Base-by-base conservation (phyloP, 64 coral and sea anemone genomes). In the Dendrophyllia cribrosa region DNA sequence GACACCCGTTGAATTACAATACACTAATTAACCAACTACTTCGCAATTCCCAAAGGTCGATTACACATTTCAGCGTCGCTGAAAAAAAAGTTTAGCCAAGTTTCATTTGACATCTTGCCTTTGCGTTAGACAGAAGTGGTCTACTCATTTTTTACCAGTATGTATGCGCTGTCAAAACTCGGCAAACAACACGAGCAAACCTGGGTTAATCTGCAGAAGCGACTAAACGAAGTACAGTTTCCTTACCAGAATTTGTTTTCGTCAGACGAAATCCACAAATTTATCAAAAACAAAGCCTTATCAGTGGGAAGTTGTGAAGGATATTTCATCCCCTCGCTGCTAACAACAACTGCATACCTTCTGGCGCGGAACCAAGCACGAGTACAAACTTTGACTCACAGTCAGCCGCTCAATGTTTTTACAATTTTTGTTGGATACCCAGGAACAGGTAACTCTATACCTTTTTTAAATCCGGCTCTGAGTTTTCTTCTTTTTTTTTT, bases 101-200 rank as follows among this genome's bases (percentile, higher is more conserved):
- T n/a, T n/a, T n/a, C n/a, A n/a, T n/a, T n/a, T n/a, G n/a, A n/a
- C n/a, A n/a, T n/a, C n/a, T n/a, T n/a, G n/a, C n/a, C n/a, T n/a
- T n/a, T n/a, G n/a, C n/a, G n/a, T n/a, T n/a, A n/a, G n/a, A n/a
- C n/a, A n/a, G n/a, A n/a, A n/a, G n/a, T n/a, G n/a, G n/a, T n/a
- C n/a, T n/a, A n/a, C n/a, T n/a, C n/a, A n/a, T n/a, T n/a, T n/a
- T n/a, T n/a, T n/a, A 22, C 7, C 67, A 70, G 26, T 7, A 78
- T 78, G 76, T 78, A 78, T 61, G 26, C 72, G 50, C 26, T 74
- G 1, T 75, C 64, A n/a, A 88, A 88, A 74, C 52, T 88, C 17
- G 53, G 46, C 19, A 74, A 72, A 45, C 86, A 88, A 59, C 66
- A 88, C 70, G 86, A 77, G 22, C 47, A 77, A 77, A 77, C 75